These are phyloP conservation scores for Tragelaphus strepsiceros DNA, from an alignment of 2,113 vertebrate genomes.

Conservation along the genomic window DNA sequence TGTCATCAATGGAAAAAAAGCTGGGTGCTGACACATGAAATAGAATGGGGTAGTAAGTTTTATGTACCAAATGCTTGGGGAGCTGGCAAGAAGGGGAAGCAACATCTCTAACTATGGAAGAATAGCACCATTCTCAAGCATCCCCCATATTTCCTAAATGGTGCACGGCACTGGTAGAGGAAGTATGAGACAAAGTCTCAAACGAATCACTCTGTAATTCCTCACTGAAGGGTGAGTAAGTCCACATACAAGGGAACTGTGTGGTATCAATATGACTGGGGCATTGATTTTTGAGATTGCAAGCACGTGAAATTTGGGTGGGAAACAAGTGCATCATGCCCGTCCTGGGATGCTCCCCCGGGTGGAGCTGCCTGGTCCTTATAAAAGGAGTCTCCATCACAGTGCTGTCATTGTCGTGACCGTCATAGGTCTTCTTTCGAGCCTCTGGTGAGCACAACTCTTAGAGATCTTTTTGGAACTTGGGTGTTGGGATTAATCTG, in stretches of 20 bases:
- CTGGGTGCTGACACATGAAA: too few species aligned
- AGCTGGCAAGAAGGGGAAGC: not conserved
- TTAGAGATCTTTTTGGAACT: not conserved
- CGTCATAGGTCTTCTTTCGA: not conserved
- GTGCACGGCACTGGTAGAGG: not conserved
- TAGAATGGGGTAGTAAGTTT: not conserved
- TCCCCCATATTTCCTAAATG: not conserved
- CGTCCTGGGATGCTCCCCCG: not conserved
- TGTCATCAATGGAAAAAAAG: not conserved
- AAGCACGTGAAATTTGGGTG: not conserved
- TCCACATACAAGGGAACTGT: not conserved
- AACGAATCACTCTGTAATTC: not conserved
- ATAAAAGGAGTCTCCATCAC: not conserved
- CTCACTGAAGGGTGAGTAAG: not conserved
- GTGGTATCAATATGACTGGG: not conserved
- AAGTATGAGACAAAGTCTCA: not conserved
- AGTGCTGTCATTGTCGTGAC: not conserved
- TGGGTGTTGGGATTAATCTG: not conserved
- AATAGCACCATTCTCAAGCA: not conserved
- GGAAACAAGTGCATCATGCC: not conserved
- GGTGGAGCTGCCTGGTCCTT: not conserved
- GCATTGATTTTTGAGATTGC: not conserved
- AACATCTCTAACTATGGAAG: not conserved
- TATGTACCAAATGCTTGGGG: accelerated
- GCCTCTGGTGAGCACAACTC: not conserved